These are phyloP conservation scores for Neoarius graeffei DNA, from an alignment of 2,113 vertebrate species.

Conservation along the genomic window DNA sequence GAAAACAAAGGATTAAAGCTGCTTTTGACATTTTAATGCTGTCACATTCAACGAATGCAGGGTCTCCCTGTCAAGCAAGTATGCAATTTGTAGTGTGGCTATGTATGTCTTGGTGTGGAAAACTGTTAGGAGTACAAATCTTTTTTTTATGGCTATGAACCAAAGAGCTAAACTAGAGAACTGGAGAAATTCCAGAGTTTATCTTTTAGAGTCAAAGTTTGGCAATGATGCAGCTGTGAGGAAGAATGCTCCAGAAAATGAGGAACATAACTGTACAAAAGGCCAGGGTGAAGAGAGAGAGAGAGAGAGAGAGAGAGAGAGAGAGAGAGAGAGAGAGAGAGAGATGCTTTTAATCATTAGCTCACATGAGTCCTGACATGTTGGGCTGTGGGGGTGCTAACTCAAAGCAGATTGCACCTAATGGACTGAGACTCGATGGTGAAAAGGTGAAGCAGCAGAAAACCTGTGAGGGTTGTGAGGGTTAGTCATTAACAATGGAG, in stretches of 20 bases:
- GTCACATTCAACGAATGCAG: background rate
- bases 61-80: background rate
- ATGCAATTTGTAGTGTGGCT: background rate
- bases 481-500: constrained; percentile 14
- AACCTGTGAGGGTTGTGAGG: constrained; percentile 36
- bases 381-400: constrained; percentile 60
- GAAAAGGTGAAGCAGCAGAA: constrained; percentile 40
- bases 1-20: constrained; percentile 52
- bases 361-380: constrained; percentile 56
- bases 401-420: constrained; percentile 63
- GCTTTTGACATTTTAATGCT: constrained; percentile 22
- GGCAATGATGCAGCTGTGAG: constrained; percentile 59
- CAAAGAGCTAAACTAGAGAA: constrained; percentile 18
- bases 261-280: constrained; percentile 53
- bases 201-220: constrained; percentile 55
- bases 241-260: constrained; percentile 62
- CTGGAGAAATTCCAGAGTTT: constrained; percentile 49
- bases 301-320: constrained; percentile 10
- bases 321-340: constrained; percentile 21
- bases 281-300: constrained; percentile 11
- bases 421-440: constrained; percentile 36
- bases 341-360: constrained; percentile 45
- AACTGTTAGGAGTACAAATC: constrained; percentile 27
- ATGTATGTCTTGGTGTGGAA: constrained; percentile 26
- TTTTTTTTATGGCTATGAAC: constrained; percentile 43